A percentile compares a stretch with the other conserved stretches of the same genome.
phyloP scores from a whole-genome alignment of 2,113 vertebrate genomes.

The Morone chrysops region DNA sequence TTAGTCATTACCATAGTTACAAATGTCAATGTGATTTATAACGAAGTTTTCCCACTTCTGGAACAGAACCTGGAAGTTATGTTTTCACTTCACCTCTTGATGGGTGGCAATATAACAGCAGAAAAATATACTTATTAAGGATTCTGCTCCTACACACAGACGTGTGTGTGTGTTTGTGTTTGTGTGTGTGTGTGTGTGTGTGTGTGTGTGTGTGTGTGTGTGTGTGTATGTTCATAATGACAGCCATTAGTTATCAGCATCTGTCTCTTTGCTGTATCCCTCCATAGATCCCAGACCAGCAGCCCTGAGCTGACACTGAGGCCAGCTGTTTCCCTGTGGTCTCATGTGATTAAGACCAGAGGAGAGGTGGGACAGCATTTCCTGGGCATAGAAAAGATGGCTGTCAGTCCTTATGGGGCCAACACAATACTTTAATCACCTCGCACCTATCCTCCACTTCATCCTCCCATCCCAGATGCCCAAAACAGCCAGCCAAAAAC shows the following conservation, averaged over 20 bases:
- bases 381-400: not conserved
- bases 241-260: conserved; percentile 26
- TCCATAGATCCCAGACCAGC: conserved; percentile 44
- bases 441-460: conserved; percentile 38
- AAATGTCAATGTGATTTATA: not conserved
- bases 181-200: no score
- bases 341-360: conserved; percentile 50
- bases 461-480: conserved; percentile 51
- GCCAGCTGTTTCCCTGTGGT: conserved; percentile 56
- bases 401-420: conserved; percentile 42
- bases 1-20: no score
- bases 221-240: not conserved
- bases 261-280: conserved; percentile 29
- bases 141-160: not conserved
- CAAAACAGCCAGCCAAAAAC: conserved; percentile 41
- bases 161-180: not conserved
- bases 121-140: no score
- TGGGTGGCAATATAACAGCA: no score
- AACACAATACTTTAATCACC: conserved; percentile 51
- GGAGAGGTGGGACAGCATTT: not conserved
- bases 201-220: no score
- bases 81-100: no score
- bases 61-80: no score
- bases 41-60: not conserved
- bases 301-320: conserved; percentile 42